Base-by-base conservation (phyloP, 2,888 invertebrate species). In the Plebejus anna region DNA sequence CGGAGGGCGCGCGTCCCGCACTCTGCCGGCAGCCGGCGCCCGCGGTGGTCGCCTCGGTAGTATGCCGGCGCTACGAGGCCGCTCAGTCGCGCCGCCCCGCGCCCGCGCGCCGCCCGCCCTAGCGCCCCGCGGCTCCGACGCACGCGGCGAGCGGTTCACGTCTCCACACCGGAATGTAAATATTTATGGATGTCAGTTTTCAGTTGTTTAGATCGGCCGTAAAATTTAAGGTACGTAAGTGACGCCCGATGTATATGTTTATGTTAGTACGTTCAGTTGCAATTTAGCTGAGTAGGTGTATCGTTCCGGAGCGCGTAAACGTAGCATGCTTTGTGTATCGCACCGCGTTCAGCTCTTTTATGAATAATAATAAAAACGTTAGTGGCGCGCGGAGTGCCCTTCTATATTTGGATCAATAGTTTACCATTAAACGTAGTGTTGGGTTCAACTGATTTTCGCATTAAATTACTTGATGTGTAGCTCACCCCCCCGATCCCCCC, bases 171-270 rank as follows among this genome's bases (percentile, higher is more conserved):
- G 88, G 87, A 92, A 92, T 92, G 93, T 93, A 93, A 93, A 93
- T 92, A 93, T 92, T 92, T 93, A 93, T 91, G 92, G 92, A 92
- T 92, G 92, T 91, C 92, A 92, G 91, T 92, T 92, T 92, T 91
- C 90, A 91, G 90, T 92, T 92, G 91, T 92, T 93, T 92, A 92
- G 91, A 92, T 92, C 92, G 92, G 91, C 93, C 92, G 92, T 93
- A 89, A 92, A 91, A 91, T 92, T 92, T 89, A 90, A 93, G 93
- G 93, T 93, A 92, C 88, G 93, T 92, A 90, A 88, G 85, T 89
- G 87, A 89, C 85, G 84, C 87, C 85, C 86, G 85, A 84, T 87
- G 87, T 89, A 88, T 86, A 84, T 86, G 81, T 85, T 83, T 84
- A 83, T 84, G 82, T 82, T 81, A 79, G 82, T 82, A 80, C 78